A percentile compares a stretch with the other conserved stretches of the same genome.
phyloP scores from a whole-genome alignment of 2,113 vertebrate species.

The Zosterops lateralis region DNA sequence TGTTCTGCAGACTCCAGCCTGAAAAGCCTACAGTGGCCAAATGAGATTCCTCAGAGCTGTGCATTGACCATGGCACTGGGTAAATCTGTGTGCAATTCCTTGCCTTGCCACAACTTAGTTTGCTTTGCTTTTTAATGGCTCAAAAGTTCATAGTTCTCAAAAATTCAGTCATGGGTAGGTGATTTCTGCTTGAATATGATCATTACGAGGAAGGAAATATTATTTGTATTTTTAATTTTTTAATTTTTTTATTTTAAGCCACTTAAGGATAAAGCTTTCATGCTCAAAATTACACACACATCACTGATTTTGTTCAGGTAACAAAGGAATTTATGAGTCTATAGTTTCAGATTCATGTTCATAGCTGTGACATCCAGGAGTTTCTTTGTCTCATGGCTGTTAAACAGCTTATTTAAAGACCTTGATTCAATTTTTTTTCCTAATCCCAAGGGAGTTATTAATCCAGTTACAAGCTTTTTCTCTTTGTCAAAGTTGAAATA shows the following conservation, averaged over 20 bases:
- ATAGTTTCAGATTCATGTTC: not conserved
- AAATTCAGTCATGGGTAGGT: not conserved
- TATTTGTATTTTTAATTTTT: not conserved
- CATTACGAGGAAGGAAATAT: not conserved
- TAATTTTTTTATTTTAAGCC: not conserved
- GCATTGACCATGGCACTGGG: not conserved
- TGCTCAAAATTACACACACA: not conserved
- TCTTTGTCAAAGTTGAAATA: not conserved
- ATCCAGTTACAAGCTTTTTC: not conserved
- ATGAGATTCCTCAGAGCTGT: not conserved
- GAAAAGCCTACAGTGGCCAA: not conserved
- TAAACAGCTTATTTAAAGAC: not conserved
- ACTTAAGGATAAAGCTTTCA: not conserved
- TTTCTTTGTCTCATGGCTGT: not conserved
- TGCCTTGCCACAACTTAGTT: not conserved
- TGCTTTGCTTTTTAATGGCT: not conserved
- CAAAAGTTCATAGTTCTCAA: not conserved
- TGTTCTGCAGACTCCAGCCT: not conserved
- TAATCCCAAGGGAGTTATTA: not conserved
- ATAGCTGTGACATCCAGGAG: accelerated
- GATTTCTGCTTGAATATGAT: not conserved
- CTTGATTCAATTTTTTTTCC: not conserved
- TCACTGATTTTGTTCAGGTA: not conserved
- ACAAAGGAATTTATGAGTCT: not conserved
- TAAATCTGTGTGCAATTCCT: not conserved